Base-by-base conservation (phyloP, 2,113 vertebrate genomes). In the Alexandromys fortis region DNA sequence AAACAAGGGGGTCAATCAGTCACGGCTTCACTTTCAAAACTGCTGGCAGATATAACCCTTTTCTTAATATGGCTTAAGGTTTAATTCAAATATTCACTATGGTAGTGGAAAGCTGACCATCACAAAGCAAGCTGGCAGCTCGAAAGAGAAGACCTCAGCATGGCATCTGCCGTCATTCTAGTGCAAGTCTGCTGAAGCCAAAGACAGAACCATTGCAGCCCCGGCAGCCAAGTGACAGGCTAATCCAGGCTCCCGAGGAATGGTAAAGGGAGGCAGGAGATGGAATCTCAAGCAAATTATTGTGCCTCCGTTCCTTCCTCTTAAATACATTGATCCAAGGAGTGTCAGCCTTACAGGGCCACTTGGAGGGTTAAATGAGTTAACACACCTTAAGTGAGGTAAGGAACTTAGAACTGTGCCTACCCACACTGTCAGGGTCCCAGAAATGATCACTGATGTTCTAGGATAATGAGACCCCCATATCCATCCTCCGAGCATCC, bases 271-370 rank as follows among this genome's bases (percentile, higher is more conserved):
- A 45, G 42, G n/a, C 86, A 85, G 81, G 38, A n/a, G 45, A 67
- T 30, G n/a, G 26, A 42, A 45, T 28, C 28, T 19, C 35, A 30
- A 28, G 28, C 45, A 58, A 88, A 58, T 38, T 52, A 42, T 42
- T 58, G 35, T 33, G 22, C 55, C 58, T 96, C 75, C 10, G 14
- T 89, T 77, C 92, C 75, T 89, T 94, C 76, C 63, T 35, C 83
- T 91, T 89, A 91, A 86, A 93, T 38, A 75, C 12, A 26, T 42
- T 22, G 30, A 89, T 26, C 24, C 17, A 72, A 47, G 49, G 13
- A 65, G 22, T 70, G 22, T 22, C 77, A 17, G 58, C 12, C 45
- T 86, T 55, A 72, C 6, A 63, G 33, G 26, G 7, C 19, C 75
- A 45, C 16, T 22, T 19, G 77, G 10, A 94, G 86, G 65, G 65